Percentiles rank a stretch among this genome's conserved stretches.
These are phyloP conservation scores for Drosophila parabipectinata DNA, from an alignment of 1,140 invertebrate genomes.

Conservation along the genomic window DNA sequence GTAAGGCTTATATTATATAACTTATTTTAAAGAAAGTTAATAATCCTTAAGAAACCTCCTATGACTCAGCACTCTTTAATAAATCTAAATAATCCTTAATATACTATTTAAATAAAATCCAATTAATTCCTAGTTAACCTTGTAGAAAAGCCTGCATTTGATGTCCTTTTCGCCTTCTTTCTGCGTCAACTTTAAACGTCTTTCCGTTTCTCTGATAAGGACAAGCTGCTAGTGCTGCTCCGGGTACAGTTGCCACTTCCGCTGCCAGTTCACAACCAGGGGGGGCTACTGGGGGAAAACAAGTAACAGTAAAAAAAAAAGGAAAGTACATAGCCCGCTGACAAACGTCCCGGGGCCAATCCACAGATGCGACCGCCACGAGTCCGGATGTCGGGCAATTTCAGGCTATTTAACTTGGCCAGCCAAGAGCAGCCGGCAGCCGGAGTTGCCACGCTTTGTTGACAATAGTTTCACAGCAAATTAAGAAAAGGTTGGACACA, in stretches of 20 bases:
- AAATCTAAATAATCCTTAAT: no score
- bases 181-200: neutral
- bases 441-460: conserved; percentile 62
- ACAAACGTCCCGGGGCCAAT: conserved; percentile 69
- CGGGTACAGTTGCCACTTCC: conserved; percentile 15
- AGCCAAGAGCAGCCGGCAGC: conserved; percentile 24
- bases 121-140: neutral
- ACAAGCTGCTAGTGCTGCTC: conserved; percentile 10
- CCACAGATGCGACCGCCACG: conserved; percentile 29
- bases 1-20: neutral
- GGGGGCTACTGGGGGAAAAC: neutral
- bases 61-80: no score
- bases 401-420: conserved; percentile 71
- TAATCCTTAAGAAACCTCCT: no score
- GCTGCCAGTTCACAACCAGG: neutral
- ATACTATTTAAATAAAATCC: neutral
- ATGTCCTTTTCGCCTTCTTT: neutral
- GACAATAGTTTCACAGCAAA: conserved; percentile 83
- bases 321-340: conserved; percentile 16
- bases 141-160: neutral
- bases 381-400: conserved; percentile 69
- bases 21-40: neutral
- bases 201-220: neutral
- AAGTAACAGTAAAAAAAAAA: neutral
- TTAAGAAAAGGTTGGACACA: conserved; percentile 79